Conservation (phyloP, 2,113 vertebrate genomes). For the Cacatua alba region DNA sequence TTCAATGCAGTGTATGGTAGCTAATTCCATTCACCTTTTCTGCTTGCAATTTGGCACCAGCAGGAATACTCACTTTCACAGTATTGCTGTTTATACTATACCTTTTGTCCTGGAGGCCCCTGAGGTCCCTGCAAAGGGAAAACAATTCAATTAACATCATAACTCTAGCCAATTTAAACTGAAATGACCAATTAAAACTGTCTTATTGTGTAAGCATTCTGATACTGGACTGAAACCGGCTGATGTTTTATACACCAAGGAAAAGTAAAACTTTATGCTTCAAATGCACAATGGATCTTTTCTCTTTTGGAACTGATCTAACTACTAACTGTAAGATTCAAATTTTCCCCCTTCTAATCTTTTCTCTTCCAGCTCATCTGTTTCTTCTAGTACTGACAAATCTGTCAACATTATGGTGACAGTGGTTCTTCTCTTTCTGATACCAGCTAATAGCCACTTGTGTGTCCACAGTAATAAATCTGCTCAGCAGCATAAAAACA, state of each 20-base stretch:
- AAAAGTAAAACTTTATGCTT: constrained; percentile 15
- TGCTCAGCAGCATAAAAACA: not conserved
- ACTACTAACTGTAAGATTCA: not conserved
- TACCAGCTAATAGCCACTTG: not conserved
- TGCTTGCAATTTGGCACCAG: constrained; percentile 17
- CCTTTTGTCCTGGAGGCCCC: constrained; percentile 92
- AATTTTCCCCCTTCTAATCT: not conserved
- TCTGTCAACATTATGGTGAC: not conserved
- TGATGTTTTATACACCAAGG: constrained; percentile 20
- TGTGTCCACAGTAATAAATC: not conserved
- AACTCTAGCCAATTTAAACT: constrained; percentile 59
- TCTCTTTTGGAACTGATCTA: constrained; percentile 40
- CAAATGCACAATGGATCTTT: constrained; percentile 21
- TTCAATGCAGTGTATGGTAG: constrained; percentile 52
- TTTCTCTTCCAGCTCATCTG: not conserved
- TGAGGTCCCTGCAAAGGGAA: constrained; percentile 87
- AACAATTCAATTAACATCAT: constrained; percentile 78
- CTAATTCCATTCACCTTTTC: constrained; percentile 38
- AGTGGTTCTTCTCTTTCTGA: not conserved
- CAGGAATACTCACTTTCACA: constrained; percentile 55
- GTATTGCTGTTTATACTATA: constrained; percentile 73
- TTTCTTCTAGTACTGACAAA: constrained; percentile 35
- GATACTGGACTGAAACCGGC: constrained; percentile 46
- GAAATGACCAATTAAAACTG: constrained; percentile 66
- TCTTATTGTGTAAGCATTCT: constrained; percentile 42